Conservation (phyloP, 2,888 invertebrate species). For the Synergus itoensis region DNA sequence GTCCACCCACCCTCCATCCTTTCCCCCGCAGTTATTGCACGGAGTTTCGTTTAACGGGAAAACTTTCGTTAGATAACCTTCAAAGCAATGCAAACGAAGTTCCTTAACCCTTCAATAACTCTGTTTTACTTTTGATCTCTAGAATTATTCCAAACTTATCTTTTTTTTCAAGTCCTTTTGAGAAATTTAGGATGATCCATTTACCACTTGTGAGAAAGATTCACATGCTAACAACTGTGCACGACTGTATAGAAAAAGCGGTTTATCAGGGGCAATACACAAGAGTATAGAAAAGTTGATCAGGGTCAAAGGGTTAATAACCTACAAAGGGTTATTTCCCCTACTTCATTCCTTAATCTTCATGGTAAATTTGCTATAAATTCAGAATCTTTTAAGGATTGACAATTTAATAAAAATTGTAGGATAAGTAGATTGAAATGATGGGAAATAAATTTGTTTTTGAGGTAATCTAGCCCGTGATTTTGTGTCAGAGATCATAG, state of each 20-base stretch:
- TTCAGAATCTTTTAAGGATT: not conserved
- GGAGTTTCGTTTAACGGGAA: slow-evolving; percentile 62
- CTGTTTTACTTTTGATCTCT: not conserved
- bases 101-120: not conserved
- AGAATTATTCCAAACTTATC: not conserved
- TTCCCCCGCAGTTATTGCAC: slow-evolving; percentile 55
- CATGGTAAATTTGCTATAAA: not conserved
- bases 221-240: not conserved
- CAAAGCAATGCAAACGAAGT: slow-evolving; percentile 22
- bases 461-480: slow-evolving; percentile 15
- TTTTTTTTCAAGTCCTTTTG: not conserved
- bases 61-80: slow-evolving; percentile 58
- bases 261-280: not conserved
- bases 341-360: not conserved
- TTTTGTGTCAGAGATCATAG: slow-evolving; percentile 35
- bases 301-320: not conserved
- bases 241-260: not conserved
- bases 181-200: not conserved
- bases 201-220: not conserved
- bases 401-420: not conserved
- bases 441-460: slow-evolving; percentile 18
- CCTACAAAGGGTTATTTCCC: not conserved
- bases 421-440: not conserved
- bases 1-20: slow-evolving; percentile 59
- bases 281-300: not conserved